phyloP scores from a whole-genome alignment of 2,797 vertebrate genomes.

The Coregonus sp. region DNA sequence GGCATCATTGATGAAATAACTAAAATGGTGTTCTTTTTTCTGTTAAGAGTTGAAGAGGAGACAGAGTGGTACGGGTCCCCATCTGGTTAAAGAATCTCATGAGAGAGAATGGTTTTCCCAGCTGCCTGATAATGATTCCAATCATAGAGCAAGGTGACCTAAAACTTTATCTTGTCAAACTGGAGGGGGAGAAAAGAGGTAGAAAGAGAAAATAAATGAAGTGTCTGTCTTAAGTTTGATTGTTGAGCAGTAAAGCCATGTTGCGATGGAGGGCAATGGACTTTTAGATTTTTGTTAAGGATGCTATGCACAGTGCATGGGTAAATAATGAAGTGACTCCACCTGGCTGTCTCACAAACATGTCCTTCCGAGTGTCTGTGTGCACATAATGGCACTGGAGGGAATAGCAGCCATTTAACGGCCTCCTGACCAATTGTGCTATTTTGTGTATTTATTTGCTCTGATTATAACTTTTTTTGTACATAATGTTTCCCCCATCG shows the following conservation, averaged over 20 bases:
- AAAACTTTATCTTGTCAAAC: slow-evolving; percentile 23
- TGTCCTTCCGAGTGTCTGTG: no score
- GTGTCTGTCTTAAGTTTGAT: not conserved
- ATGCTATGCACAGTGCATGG: slow-evolving; percentile 1
- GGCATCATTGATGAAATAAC: slow-evolving; percentile 8
- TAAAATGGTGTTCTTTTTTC: not conserved
- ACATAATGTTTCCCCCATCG: no score
- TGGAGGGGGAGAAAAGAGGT: not conserved
- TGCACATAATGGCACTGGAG: no score
- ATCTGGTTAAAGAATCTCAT: slow-evolving; percentile 1
- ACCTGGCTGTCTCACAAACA: no score
- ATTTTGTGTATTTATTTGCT: no score
- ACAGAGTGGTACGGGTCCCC: slow-evolving; percentile 5
- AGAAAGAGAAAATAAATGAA: slow-evolving; percentile 1
- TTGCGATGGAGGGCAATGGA: not conserved
- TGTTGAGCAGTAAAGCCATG: not conserved
- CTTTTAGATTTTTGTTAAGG: not conserved
- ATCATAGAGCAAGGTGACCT: slow-evolving; percentile 32
- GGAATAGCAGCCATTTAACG: no score
- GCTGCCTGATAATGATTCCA: slow-evolving; percentile 18
- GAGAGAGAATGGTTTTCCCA: slow-evolving; percentile 10
- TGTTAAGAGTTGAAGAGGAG: slow-evolving; percentile 6
- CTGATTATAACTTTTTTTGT: no score
- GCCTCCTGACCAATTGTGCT: no score
- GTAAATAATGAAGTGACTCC: not conserved